Conservation (phyloP, 2,888 invertebrate species). For the Buathra laborator region DNA sequence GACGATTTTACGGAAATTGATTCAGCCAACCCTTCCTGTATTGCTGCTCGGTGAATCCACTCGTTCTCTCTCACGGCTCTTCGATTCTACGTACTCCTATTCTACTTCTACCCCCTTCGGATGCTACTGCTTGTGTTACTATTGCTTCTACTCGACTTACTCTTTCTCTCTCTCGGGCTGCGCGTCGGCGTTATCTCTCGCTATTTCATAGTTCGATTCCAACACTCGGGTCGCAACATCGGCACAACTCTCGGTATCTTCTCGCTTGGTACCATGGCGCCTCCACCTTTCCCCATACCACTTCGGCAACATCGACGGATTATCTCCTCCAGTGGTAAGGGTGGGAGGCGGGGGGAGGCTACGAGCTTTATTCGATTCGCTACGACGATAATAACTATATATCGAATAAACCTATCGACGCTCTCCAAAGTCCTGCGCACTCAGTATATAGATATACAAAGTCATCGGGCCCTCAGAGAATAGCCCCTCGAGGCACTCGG, state of each 20-base stretch:
- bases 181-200: constrained; percentile 15
- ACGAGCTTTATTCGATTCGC: constrained; percentile 54
- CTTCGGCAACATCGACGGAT: constrained; percentile 30
- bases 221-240: constrained; percentile 4
- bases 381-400: constrained; percentile 40
- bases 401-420: constrained; percentile 58
- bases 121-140: constrained; percentile 3
- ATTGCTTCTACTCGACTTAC: constrained; percentile 16
- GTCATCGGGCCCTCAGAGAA: neutral
- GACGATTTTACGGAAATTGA: constrained; percentile 42
- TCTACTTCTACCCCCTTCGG: constrained; percentile 2
- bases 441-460: constrained; percentile 10
- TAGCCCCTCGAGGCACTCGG: neutral
- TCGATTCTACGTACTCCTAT: neutral
- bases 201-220: constrained; percentile 40
- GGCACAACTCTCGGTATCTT: constrained; percentile 38
- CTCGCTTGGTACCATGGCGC: constrained; percentile 29
- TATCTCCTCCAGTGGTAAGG: constrained; percentile 23
- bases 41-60: constrained; percentile 4
- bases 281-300: neutral
- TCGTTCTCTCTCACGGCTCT: neutral
- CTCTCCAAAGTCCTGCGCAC: constrained; percentile 19
- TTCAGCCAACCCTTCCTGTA: constrained; percentile 19
- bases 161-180: neutral
- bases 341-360: constrained; percentile 16